These are phyloP conservation scores for Chondrilla cf. caribensis DNA, from an alignment of 37 sponge, comb jelly and placozoan genomes.

Conservation along the genomic window DNA sequence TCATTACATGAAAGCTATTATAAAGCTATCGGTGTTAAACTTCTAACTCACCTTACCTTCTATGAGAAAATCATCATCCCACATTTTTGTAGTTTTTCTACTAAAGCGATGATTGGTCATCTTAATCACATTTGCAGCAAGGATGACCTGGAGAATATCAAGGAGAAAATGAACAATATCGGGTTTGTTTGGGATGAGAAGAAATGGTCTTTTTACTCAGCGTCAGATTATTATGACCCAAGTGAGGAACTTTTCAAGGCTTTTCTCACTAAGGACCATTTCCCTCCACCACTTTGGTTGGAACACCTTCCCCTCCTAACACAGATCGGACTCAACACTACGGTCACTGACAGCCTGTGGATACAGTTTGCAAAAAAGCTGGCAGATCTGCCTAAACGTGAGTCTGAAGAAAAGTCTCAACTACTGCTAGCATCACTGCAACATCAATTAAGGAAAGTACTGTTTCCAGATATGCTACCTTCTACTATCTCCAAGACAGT, in stretches of 20 bases:
- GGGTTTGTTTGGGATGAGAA: conserved; percentile 21
- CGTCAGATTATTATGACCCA: conserved; percentile 48
- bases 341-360: background rate
- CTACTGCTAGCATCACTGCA: background rate
- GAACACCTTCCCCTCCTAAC: background rate
- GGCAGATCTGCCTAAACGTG: background rate
- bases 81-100: background rate
- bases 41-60: background rate
- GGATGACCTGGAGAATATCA: background rate
- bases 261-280: conserved; percentile 2
- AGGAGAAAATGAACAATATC: background rate
- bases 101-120: background rate
- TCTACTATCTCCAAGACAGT: background rate
- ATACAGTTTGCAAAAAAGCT: background rate
- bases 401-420: background rate
- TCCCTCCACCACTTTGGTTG: conserved; percentile 27
- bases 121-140: background rate
- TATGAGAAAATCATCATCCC: conserved; percentile 4
- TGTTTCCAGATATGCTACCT: background rate
- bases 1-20: background rate
- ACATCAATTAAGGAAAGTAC: background rate
- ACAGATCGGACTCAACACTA: background rate
- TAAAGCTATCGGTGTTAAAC: background rate
- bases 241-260: background rate
- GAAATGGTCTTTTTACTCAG: background rate